Evolutionary conservation across 2,888 invertebrate species (phyloP).

Genomic region (Folsomia manolachei): DNA sequence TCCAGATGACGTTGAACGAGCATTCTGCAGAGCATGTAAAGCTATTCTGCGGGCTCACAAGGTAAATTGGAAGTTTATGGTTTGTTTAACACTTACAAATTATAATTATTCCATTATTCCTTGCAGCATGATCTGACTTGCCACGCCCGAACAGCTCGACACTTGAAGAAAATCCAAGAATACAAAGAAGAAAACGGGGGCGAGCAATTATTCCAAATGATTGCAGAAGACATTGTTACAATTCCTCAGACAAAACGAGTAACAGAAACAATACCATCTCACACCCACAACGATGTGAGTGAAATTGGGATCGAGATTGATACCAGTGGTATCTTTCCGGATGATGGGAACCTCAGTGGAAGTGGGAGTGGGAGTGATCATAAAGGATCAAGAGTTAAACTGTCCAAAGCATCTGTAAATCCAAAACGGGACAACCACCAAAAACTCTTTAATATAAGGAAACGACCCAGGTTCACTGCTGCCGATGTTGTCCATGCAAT

Average conservation of each 20-base stretch:
- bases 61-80: conserved; percentile 13
- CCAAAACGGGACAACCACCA: too few species aligned
- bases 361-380: background rate
- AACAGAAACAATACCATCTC: background rate
- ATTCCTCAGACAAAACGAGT: background rate
- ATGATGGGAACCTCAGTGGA: background rate
- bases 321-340: background rate
- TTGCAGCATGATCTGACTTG: background rate
- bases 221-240: conserved; percentile 2
- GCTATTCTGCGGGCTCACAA: conserved; percentile 39
- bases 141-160: background rate
- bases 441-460: background rate
- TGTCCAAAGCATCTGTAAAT: background rate
- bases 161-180: conserved; percentile 1
- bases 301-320: conserved; percentile 8
- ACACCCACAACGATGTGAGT: background rate
- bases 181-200: background rate
- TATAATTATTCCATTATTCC: background rate
- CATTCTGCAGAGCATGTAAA: conserved; percentile 41
- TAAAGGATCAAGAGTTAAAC: background rate
- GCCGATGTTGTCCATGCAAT: conserved; percentile 41
- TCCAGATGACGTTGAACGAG: conserved; percentile 35
- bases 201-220: background rate
- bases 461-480: conserved; percentile 30
- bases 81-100: too few species aligned